A percentile compares a stretch with the other conserved stretches of the same genome.
phyloP scores from a whole-genome alignment of 2,888 invertebrate genomes.

The Pseudoips prasinana region DNA sequence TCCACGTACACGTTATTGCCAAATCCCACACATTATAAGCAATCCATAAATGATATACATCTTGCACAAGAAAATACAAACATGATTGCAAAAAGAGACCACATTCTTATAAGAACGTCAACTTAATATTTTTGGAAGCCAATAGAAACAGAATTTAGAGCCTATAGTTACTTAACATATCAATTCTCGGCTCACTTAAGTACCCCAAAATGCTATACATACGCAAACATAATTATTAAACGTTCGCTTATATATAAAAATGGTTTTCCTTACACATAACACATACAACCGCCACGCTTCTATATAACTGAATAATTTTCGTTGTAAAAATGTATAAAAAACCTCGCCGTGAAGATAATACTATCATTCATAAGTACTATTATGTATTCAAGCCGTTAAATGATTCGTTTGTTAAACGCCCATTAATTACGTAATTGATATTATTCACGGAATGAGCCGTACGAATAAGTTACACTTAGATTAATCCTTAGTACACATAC shows the following conservation, averaged over 20 bases:
- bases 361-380: conserved; percentile 56
- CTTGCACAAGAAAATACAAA: conserved; percentile 10
- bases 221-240: conserved; percentile 15
- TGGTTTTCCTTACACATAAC: neutral
- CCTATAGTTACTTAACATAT: conserved; percentile 17
- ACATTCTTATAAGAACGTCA: conserved; percentile 48
- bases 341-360: conserved; percentile 61
- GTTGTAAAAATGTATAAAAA: conserved; percentile 77
- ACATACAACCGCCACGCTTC: conserved; percentile 13
- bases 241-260: conserved; percentile 7
- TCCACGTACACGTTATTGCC: conserved; percentile 55
- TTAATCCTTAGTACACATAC: conserved; percentile 36
- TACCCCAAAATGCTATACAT: conserved; percentile 28
- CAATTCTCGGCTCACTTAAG: conserved; percentile 30
- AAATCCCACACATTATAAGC: conserved; percentile 51
- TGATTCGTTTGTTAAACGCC: conserved; percentile 25
- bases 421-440: conserved; percentile 34
- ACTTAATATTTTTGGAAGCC: conserved; percentile 44
- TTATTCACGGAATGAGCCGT: conserved; percentile 14
- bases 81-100: conserved; percentile 16
- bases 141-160: conserved; percentile 24
- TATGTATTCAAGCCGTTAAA: conserved; percentile 27
- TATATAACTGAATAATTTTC: conserved; percentile 38
- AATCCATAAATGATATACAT: conserved; percentile 17
- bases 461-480: conserved; percentile 43